Base-by-base conservation (phyloP, 2,888 invertebrate genomes). In the Luperina nickerlii region DNA sequence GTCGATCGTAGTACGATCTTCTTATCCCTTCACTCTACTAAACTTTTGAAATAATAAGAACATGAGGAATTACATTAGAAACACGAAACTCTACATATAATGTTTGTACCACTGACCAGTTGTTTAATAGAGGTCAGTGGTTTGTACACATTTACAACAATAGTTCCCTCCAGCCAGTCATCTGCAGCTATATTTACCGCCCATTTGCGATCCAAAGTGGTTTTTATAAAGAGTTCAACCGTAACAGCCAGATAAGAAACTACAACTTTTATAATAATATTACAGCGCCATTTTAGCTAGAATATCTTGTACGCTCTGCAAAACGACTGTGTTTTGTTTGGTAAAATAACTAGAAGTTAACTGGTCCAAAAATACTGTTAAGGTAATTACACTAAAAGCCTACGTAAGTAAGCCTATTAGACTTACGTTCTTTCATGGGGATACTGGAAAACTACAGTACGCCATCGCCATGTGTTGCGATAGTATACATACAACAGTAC, bases 141-240 rank as follows among this genome's bases (percentile, higher is more conserved):
- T 32, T 68, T 32, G 27, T 74, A 68, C 9, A 63, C 76, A 66
- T 76, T 87, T 66, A 75, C 20, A 63, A 42, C 66, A 80, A 63
- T 69, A 66, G 62, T 87, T 72, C 62, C 20, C 38, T 67, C 45
- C 48, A 84, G 79, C 77, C 73, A 90, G 85, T 85, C 84, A 87
- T 88, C 78, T 84, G 71, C 82, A 88, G 81, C 80, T 80, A 86
- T 77, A 75, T 82, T 86, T 81, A 81, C 83, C 73, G 67, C 77
- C 84, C 87, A 88, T 90, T 89, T 84, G 78, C 76, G 85, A 85
- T 38, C 63, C 69, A 74, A 85, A 87, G 80, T 87, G 78, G 86
- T 88, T 90, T 91, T 90, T 87, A 83, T 80, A 78, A 88, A 83
- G 84, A 87, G 87, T 88, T 89, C 85, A 89, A 87, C 86, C 79